phyloP scores from a whole-genome alignment of 2,888 invertebrate species.

The Diogma glabrata region DNA sequence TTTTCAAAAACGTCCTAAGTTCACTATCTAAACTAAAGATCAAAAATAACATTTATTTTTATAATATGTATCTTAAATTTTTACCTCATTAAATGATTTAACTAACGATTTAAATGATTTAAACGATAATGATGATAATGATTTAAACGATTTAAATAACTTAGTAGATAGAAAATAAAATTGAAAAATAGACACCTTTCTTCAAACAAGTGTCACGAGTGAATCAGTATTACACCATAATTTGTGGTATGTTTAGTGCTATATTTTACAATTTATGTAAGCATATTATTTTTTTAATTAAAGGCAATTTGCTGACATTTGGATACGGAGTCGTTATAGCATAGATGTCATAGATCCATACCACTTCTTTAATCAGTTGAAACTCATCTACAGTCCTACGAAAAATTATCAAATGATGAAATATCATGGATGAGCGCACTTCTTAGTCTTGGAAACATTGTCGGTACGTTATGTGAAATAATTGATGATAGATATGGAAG shows the following conservation, averaged over 20 bases:
- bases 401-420: conserved; percentile 26
- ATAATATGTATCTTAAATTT: no score
- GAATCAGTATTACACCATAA: background rate
- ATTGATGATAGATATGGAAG: background rate
- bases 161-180: no score
- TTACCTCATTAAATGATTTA: no score
- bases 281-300: background rate
- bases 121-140: no score
- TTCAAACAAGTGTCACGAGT: background rate
- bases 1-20: no score
- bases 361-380: conserved; percentile 25
- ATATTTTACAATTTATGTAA: no score
- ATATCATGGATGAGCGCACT: conserved; percentile 32
- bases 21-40: no score
- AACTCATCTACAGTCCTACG: conserved; percentile 28
- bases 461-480: conserved; percentile 13
- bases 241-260: background rate
- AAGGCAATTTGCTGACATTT: conserved; percentile 28
- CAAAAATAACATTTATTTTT: no score
- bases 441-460: conserved; percentile 18
- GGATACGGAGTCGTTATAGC: conserved; percentile 31
- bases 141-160: no score
- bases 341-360: conserved; percentile 32
- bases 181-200: no score
- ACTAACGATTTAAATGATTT: no score